These are phyloP conservation scores for Hermetia illucens DNA, from an alignment of 1,140 invertebrate genomes.

Conservation along the genomic window DNA sequence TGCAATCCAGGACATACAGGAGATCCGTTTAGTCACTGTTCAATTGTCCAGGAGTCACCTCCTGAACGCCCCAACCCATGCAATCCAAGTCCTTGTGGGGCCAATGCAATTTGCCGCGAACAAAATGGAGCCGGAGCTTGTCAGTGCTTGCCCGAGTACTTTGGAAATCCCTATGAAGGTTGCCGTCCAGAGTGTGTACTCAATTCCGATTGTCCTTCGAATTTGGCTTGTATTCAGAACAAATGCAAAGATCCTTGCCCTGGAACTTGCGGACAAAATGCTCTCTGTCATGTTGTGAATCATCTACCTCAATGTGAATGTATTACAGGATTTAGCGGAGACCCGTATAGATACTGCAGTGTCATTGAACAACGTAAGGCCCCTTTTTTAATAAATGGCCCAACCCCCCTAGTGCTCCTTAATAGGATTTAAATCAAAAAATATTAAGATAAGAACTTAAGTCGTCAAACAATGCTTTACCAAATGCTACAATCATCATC, in stretches of 20 bases:
- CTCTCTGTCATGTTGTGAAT: constrained; percentile 50
- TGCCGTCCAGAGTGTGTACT: constrained; percentile 63
- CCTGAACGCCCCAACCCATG: constrained; percentile 28
- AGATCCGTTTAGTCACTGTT: constrained; percentile 38
- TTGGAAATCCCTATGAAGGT: constrained; percentile 51
- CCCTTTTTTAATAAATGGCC: background rate
- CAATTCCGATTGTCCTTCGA: constrained; percentile 53
- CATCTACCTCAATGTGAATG: constrained; percentile 61
- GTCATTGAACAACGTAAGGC: constrained; percentile 37
- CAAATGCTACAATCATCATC: no score
- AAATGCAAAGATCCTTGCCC: constrained; percentile 66
- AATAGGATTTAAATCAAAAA: no score
- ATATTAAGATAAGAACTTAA: no score
- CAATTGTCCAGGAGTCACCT: constrained; percentile 40
- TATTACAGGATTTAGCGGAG: constrained; percentile 46
- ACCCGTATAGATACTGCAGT: constrained; percentile 43
- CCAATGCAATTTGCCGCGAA: constrained; percentile 63
- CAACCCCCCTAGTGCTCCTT: no score
- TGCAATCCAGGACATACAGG: constrained; percentile 38
- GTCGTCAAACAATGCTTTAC: no score
- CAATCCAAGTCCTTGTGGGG: constrained; percentile 42
- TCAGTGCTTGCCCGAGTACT: constrained; percentile 52
- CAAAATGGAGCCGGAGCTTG: constrained; percentile 47
- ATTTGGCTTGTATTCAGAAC: constrained; percentile 57
- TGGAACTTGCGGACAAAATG: constrained; percentile 57